Conservation (phyloP, 2,113 vertebrate genomes). For the Mormyrus lacerda region DNA sequence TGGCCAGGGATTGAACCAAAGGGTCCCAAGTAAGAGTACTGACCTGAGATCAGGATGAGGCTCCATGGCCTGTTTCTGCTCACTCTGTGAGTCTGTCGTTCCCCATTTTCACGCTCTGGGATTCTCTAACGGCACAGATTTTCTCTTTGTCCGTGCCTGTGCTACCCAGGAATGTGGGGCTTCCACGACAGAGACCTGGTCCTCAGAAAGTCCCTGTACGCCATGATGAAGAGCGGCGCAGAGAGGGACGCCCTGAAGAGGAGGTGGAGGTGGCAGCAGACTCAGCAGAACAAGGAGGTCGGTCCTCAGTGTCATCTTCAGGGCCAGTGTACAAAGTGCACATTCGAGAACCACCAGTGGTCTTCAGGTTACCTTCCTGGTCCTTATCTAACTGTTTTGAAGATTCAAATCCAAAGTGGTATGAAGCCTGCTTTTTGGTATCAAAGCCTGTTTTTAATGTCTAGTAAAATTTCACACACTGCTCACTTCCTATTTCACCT, state of each 20-base stretch:
- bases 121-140: neutral
- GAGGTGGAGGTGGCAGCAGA: conserved; percentile 97
- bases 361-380: neutral
- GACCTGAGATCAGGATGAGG: neutral
- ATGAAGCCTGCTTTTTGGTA: neutral
- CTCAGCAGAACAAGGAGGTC: conserved; percentile 98
- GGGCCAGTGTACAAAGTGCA: neutral
- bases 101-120: neutral
- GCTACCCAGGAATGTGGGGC: conserved; percentile 89
- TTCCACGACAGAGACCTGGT: conserved; percentile 97
- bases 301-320: conserved; percentile 21
- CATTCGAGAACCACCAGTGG: neutral
- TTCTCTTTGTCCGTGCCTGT: neutral
- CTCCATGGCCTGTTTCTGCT: neutral
- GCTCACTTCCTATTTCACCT: neutral
- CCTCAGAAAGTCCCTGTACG: conserved; percentile 88
- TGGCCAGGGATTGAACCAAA: neutral
- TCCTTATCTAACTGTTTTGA: neutral
- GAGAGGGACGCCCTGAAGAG: conserved; percentile 91
- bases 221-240: conserved; percentile 92
- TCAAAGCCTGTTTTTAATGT: neutral
- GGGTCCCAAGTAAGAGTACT: neutral
- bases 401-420: neutral
- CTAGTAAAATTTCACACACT: neutral
- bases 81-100: neutral